These are phyloP conservation scores for Drosophila hamatofila DNA, from an alignment of 2,888 invertebrate species.

Conservation along the genomic window DNA sequence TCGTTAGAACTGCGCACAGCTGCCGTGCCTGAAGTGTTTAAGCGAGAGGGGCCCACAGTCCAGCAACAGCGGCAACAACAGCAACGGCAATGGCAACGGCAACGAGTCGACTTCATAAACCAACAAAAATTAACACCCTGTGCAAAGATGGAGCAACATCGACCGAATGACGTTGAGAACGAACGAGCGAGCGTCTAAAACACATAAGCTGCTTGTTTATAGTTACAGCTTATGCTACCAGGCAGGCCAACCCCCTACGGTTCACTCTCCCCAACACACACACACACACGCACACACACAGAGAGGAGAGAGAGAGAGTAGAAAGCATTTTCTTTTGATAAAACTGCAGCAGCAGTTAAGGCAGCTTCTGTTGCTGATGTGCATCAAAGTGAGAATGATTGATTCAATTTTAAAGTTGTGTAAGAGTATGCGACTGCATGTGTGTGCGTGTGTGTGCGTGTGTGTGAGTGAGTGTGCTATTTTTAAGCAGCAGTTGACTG, in stretches of 20 bases:
- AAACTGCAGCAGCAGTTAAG: slow-evolving; percentile 68
- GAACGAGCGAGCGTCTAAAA: slow-evolving; percentile 58
- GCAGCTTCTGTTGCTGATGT: slow-evolving; percentile 84
- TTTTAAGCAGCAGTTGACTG: slow-evolving; percentile 65
- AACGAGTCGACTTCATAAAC: slow-evolving; percentile 78
- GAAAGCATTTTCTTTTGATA: slow-evolving; percentile 67
- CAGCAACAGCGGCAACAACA: slow-evolving; percentile 46
- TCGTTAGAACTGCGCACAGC: slow-evolving; percentile 83
- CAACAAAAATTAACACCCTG: slow-evolving; percentile 83
- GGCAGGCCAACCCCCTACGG: slow-evolving; percentile 15
- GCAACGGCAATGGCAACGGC: slow-evolving; percentile 49
- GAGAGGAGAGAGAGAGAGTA: not conserved
- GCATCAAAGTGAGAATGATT: slow-evolving; percentile 85
- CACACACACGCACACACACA: slow-evolving; percentile 1
- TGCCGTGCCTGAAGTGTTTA: slow-evolving; percentile 71
- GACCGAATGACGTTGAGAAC: slow-evolving; percentile 57
- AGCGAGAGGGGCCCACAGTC: slow-evolving; percentile 39
- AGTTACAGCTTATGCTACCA: slow-evolving; percentile 80
- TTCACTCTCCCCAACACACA: not conserved
- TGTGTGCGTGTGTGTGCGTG: slow-evolving; percentile 36
- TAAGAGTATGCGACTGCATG: slow-evolving; percentile 37
- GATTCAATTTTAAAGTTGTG: slow-evolving; percentile 84
- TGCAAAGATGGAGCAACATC: slow-evolving; percentile 66
- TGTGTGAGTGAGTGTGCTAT: slow-evolving; percentile 43
- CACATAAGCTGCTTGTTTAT: slow-evolving; percentile 80